phyloP scores from a whole-genome alignment of 2,113 vertebrate species.

The Microcebus ravelobensis region DNA sequence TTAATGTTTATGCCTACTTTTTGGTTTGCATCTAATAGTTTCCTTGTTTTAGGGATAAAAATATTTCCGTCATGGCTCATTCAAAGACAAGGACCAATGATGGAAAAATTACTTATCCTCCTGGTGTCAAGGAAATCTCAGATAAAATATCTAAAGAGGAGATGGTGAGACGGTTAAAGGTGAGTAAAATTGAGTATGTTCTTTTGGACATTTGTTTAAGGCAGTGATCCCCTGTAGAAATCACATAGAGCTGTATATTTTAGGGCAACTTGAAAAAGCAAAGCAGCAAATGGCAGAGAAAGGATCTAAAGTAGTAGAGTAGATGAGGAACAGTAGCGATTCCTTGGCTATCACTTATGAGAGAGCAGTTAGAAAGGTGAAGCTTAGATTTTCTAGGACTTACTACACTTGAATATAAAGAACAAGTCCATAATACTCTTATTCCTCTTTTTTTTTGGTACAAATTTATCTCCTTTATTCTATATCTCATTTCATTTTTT shows the following conservation, averaged over 20 bases:
- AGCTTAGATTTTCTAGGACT: neutral
- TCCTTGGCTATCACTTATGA: neutral
- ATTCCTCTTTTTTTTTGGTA: neutral
- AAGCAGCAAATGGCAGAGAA: neutral
- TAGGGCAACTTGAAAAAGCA: neutral
- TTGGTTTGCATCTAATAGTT: constrained; percentile 58
- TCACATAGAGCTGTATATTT: neutral
- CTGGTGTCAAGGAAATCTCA: constrained; percentile 99
- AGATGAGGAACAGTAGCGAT: neutral
- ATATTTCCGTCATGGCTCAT: constrained; percentile 96
- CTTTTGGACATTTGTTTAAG: neutral
- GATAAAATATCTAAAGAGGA: constrained; percentile 99
- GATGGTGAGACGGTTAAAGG: constrained; percentile 99
- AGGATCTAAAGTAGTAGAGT: neutral
- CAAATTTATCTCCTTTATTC: neutral
- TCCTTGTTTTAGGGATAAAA: constrained; percentile 85
- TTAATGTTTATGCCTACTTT: neutral
- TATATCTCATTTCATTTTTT: neutral
- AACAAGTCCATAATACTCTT: neutral
- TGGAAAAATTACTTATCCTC: constrained; percentile 99
- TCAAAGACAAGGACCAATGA: constrained; percentile 98
- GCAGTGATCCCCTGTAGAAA: neutral
- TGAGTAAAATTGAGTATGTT: constrained; percentile 78
- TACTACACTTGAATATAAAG: neutral
- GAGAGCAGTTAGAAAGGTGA: neutral